A percentile compares a stretch with the other conserved stretches of the same genome.
Evolutionary conservation across 2,797 vertebrate species (phyloP).

Genomic region (Dendrocincla fuliginosa): DNA sequence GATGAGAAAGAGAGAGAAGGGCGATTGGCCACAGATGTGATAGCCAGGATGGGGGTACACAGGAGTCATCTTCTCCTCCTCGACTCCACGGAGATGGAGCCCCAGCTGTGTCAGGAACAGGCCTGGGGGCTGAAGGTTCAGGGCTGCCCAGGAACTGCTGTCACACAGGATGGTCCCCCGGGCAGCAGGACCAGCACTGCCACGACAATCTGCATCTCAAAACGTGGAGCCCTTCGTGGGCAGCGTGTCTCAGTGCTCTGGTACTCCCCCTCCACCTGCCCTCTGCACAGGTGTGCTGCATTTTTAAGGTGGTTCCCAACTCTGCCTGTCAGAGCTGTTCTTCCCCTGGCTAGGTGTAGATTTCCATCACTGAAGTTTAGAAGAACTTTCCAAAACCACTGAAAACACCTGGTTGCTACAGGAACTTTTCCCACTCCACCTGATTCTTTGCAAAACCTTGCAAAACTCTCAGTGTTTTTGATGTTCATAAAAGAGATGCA

Average conservation of each 20-base stretch:
- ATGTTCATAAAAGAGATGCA: background rate
- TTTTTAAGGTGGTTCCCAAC: background rate
- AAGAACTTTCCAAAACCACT: background rate
- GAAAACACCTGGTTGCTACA: background rate
- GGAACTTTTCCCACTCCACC: background rate
- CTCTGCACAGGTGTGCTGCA: fast-evolving
- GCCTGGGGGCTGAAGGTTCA: background rate
- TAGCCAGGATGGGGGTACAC: background rate
- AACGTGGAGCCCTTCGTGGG: background rate
- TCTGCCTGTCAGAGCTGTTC: background rate
- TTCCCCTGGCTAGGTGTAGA: background rate
- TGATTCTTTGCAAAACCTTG: background rate
- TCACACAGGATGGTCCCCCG: fast-evolving
- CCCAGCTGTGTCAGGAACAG: background rate
- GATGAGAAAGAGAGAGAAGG: background rate
- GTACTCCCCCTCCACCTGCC: background rate
- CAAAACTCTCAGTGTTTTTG: background rate
- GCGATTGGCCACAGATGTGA: background rate
- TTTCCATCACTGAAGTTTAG: background rate
- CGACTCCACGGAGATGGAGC: fast-evolving
- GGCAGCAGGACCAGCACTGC: background rate
- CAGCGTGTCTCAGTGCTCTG: fast-evolving
- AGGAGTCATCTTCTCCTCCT: background rate
- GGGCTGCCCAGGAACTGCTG: background rate
- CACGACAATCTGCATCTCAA: background rate